phyloP scores from a whole-genome alignment of 1,140 invertebrate species.

The Listronotus oregonensis region DNA sequence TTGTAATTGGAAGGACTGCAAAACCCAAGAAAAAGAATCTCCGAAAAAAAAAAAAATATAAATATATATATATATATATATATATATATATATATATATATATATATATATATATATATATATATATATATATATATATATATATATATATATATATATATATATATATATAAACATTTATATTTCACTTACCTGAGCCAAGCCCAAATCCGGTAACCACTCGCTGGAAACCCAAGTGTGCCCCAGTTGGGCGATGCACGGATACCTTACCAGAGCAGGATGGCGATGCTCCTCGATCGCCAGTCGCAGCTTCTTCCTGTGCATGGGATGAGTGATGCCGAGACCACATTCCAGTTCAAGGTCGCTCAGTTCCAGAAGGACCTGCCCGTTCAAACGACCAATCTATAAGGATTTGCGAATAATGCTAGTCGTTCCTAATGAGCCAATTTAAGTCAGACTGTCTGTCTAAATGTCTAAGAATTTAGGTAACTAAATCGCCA shows the following conservation, averaged over 20 bases:
- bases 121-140: no score
- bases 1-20: no score
- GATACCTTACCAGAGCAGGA: constrained; percentile 83
- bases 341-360: constrained; percentile 85
- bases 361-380: constrained; percentile 87
- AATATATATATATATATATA: no score
- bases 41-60: no score
- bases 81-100: no score
- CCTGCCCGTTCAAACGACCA: constrained; percentile 71
- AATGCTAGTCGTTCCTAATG: constrained; percentile 8
- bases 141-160: no score
- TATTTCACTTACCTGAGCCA: constrained; percentile 74
- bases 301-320: constrained; percentile 89
- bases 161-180: no score
- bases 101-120: no score
- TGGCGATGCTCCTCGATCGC: constrained; percentile 91
- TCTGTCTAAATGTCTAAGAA: not conserved
- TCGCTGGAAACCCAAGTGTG: constrained; percentile 92
- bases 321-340: constrained; percentile 87
- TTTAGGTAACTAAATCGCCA: constrained; percentile 1
- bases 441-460: constrained; percentile 1
- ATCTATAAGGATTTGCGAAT: constrained; percentile 59
- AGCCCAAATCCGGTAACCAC: constrained; percentile 88
- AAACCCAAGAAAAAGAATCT: no score
- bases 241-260: constrained; percentile 81